Percentiles rank a stretch among this genome's conserved stretches.
These are phyloP conservation scores for Leucophenga montana DNA, from an alignment of 2,888 invertebrate genomes.

Conservation along the genomic window DNA sequence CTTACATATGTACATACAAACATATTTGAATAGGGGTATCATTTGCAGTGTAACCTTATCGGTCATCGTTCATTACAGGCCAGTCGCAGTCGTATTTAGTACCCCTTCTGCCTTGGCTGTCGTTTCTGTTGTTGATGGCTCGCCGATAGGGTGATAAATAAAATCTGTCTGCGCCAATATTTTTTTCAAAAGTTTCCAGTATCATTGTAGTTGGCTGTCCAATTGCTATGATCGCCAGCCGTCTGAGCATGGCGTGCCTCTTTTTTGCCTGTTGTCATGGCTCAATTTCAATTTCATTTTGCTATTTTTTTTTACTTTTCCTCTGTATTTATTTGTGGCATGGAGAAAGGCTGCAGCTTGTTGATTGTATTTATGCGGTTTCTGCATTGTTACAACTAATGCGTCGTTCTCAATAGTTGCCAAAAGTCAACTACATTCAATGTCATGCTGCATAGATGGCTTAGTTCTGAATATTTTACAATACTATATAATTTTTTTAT, in stretches of 20 bases:
- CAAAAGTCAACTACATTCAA: neutral
- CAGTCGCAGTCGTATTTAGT: constrained; percentile 41
- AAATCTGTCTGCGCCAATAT: constrained; percentile 67
- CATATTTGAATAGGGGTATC: neutral
- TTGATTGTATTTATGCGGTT: constrained; percentile 20
- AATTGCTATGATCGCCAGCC: neutral
- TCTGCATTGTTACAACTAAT: neutral
- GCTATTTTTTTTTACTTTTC: neutral
- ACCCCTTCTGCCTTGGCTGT: constrained; percentile 29
- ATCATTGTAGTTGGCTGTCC: neutral
- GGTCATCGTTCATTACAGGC: constrained; percentile 46
- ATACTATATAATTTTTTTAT: too few relatives aligned
- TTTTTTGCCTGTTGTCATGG: neutral
- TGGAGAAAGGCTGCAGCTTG: neutral
- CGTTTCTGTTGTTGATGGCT: constrained; percentile 26
- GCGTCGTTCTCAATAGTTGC: too few relatives aligned
- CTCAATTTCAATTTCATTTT: constrained; percentile 18
- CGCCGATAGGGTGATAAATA: constrained; percentile 55
- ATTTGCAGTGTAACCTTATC: constrained; percentile 58
- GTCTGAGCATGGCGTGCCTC: neutral
- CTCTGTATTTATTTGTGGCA: neutral
- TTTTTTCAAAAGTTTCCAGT: neutral
- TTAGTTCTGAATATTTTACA: too few relatives aligned
- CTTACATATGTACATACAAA: neutral
- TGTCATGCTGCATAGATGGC: too few relatives aligned